phyloP scores from a whole-genome alignment of 2,888 invertebrate species.

The Plagiodera versicolora region DNA sequence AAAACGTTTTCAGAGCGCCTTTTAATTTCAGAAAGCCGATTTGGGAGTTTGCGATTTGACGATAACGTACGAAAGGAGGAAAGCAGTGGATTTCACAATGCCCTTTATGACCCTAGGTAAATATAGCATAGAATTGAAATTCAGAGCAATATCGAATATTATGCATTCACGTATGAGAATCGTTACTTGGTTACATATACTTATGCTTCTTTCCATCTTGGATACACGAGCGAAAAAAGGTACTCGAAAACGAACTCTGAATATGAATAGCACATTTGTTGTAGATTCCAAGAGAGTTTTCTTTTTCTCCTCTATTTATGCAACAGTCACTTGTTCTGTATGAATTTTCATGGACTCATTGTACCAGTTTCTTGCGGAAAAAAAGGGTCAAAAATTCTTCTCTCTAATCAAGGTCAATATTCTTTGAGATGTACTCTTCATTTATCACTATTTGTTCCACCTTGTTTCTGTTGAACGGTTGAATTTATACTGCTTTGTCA shows the following conservation, averaged over 20 bases:
- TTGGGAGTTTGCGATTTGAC: conserved; percentile 95
- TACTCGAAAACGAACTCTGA: not conserved
- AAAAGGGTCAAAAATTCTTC: too few species aligned
- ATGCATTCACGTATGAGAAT: not conserved
- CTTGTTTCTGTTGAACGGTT: too few species aligned
- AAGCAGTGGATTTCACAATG: conserved; percentile 90
- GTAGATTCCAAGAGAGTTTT: not conserved
- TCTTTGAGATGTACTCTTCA: too few species aligned
- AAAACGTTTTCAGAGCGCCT: not conserved
- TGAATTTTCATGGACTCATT: not conserved
- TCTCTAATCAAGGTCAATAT: too few species aligned
- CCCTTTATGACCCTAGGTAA: conserved; percentile 95
- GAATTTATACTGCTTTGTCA: too few species aligned
- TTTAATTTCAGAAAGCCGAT: conserved; percentile 77
- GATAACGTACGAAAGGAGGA: conserved; percentile 87
- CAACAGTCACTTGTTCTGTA: not conserved
- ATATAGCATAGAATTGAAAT: conserved; percentile 25
- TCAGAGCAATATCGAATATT: not conserved
- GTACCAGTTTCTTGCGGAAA: too few species aligned
- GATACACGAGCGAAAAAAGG: not conserved
- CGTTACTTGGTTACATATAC: not conserved
- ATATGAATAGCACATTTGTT: not conserved
- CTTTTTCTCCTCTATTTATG: not conserved
- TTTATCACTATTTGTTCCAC: too few species aligned
- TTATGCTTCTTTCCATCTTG: not conserved